A percentile compares a stretch with the other conserved stretches of the same genome.
phyloP scores from a whole-genome alignment of 2,113 vertebrate genomes.

The Caretta caretta region DNA sequence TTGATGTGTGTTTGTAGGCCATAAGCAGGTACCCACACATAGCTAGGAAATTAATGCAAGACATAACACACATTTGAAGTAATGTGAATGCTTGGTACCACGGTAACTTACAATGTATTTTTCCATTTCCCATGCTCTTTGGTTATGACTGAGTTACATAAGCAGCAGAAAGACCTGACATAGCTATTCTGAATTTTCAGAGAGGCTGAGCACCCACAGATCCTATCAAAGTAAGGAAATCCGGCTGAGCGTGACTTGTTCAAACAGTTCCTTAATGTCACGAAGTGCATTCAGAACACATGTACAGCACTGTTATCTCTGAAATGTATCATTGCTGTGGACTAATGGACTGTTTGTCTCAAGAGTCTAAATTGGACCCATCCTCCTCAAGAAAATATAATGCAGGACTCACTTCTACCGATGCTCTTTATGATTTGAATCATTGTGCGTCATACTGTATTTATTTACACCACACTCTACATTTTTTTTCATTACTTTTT shows the following conservation, averaged over 20 bases:
- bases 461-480: neutral
- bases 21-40: neutral
- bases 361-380: neutral
- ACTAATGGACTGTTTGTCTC: neutral
- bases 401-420: neutral
- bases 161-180: neutral
- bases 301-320: neutral
- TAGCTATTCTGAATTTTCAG: neutral
- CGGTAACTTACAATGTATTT: neutral
- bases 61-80: neutral
- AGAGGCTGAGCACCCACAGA: neutral
- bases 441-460: neutral
- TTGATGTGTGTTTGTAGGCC: neutral
- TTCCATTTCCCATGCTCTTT: neutral
- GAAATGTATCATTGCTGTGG: neutral
- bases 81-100: neutral
- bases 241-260: neutral
- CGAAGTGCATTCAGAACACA: neutral
- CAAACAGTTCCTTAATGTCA: neutral
- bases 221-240: neutral
- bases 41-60: neutral
- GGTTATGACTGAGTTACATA: neutral
- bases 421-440: neutral
- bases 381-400: neutral
- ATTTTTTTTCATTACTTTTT: constrained; percentile 24